Percentiles rank a stretch among this genome's conserved stretches.
Evolutionary conservation across 2,888 invertebrate genomes (phyloP).

Genomic region (Nomada fabriciana): DNA sequence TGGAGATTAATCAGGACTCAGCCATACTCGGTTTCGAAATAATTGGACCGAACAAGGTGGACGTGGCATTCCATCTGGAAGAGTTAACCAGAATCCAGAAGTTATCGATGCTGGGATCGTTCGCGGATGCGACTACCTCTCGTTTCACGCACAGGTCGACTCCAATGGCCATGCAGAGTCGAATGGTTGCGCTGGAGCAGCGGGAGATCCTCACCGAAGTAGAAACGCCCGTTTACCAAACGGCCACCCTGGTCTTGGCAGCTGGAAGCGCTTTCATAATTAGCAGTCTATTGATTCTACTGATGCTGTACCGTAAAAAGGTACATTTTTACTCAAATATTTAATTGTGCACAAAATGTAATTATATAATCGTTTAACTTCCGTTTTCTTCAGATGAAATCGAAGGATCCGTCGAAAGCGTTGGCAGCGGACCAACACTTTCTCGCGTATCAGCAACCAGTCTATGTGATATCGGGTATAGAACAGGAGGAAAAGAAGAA

Average conservation of each 20-base stretch:
- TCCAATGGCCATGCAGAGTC: conserved; percentile 81
- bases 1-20: conserved; percentile 79
- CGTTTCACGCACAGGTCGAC: conserved; percentile 87
- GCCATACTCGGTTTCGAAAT: conserved; percentile 85
- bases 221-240: conserved; percentile 89
- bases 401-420: conserved; percentile 69
- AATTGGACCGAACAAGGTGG: conserved; percentile 90
- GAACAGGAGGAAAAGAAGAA: conserved; percentile 86
- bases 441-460: conserved; percentile 87
- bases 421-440: conserved; percentile 85
- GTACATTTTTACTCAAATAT: conserved; percentile 72
- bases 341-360: not conserved
- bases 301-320: conserved; percentile 90
- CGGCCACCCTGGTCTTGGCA: conserved; percentile 91
- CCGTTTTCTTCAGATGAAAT: conserved; percentile 72
- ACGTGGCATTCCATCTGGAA: conserved; percentile 92
- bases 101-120: conserved; percentile 84
- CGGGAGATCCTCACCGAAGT: conserved; percentile 89
- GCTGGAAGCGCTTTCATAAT: conserved; percentile 93
- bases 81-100: conserved; percentile 88
- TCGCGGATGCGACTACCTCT: conserved; percentile 88
- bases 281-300: conserved; percentile 90
- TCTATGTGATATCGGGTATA: conserved; percentile 89
- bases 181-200: conserved; percentile 87
- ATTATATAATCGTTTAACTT: not conserved